Percentiles rank a stretch among this genome's conserved stretches.
These are phyloP conservation scores for Zygaena filipendulae DNA, from an alignment of 2,888 invertebrate species.

Conservation along the genomic window DNA sequence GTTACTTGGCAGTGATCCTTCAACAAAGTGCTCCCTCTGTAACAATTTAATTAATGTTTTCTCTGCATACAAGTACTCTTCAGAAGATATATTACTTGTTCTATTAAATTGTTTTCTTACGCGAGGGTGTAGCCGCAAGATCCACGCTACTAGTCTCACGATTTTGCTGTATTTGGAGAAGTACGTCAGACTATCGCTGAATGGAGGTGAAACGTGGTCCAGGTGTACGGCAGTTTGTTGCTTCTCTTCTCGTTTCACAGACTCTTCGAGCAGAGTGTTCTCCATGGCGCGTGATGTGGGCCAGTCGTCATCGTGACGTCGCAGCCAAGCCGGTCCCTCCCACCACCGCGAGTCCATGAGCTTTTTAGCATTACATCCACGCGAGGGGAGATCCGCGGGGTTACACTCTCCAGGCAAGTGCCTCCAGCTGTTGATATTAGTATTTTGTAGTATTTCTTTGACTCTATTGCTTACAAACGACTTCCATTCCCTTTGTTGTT, in stretches of 20 bases:
- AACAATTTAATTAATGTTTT: no score
- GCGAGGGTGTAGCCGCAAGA: no score
- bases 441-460: slow-evolving; percentile 10
- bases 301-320: not conserved
- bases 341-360: slow-evolving; percentile 10
- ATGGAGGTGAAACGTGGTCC: not conserved
- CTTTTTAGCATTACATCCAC: slow-evolving; percentile 11
- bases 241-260: not conserved
- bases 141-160: slow-evolving; percentile 6
- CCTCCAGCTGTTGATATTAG: slow-evolving; percentile 4
- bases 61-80: no score
- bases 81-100: no score
- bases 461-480: slow-evolving; percentile 11
- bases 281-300: not conserved
- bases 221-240: not conserved
- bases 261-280: not conserved
- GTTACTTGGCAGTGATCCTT: no score
- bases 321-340: slow-evolving; percentile 12
- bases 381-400: slow-evolving; percentile 12
- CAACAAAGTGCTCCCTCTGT: no score
- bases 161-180: slow-evolving; percentile 10
- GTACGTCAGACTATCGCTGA: not conserved
- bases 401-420: slow-evolving; percentile 12
- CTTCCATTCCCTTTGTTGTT: slow-evolving; percentile 6
- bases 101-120: no score